Base-by-base conservation (phyloP, 2,113 vertebrate species). In the Corythornis madagascariensis region DNA sequence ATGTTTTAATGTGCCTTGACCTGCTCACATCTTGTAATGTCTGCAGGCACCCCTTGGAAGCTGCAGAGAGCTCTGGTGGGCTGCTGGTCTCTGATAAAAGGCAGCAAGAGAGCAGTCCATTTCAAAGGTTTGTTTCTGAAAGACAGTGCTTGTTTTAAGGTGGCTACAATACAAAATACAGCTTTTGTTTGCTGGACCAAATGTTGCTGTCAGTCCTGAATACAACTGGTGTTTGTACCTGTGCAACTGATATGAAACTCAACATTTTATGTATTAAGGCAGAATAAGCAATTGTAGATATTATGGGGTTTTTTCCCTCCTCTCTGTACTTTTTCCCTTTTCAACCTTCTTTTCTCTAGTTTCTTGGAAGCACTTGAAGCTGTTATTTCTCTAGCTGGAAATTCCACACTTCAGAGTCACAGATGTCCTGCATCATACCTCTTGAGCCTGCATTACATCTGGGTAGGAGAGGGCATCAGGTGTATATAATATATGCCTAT, bases 51-150 rank as follows among this genome's bases (percentile, higher is more conserved):
- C 56, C 38, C 53, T 60, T 81, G 69, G 78, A 93, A 87, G 56
- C 72, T 74, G 55, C 38, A 56, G 79, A 66, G 69, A 87, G 40
- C 19, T 81, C 77, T 63, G 64, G 33, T 0, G 0, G 74, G 60
- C 86, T 96, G 90, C 67, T 69, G 4, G 35, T 72, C 53, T 83
- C 78, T 88, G 94, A 96, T 96, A 96, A 95, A 95, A 90, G 26
- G 24, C 42, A 86, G 33, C 2, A 12, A 88, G 35, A 83, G 48
- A 77, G 56, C 69, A 65, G 66, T 86, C 38, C 15, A 3, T 89
- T 94, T 89, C 87, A 63, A 72, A 89, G 40, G 43, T 19, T 40
- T 75, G 31, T 85, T 95, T 92, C 50, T 82, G 81, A 89, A 91
- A 57, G 64, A 77, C 52, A 59, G 42, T 48, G 16, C 45, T 93